Evolutionary conservation across 1,140 invertebrate species (phyloP).

Genomic region (Sipha flava): DNA sequence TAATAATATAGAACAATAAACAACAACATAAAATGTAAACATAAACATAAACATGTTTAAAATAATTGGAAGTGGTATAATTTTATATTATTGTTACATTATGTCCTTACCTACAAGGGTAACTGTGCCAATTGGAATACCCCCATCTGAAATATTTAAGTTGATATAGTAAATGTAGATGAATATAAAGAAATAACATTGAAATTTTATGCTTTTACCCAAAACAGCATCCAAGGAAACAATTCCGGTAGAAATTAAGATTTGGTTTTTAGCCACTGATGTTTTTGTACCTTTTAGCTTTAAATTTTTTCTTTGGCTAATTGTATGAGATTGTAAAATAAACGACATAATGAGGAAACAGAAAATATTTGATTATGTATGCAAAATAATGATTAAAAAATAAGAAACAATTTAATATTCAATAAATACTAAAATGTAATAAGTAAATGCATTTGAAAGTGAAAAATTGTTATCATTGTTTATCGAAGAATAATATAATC

Average conservation of each 20-base stretch:
- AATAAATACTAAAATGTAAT: too few relatives aligned
- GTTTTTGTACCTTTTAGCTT: slow-evolving; percentile 18
- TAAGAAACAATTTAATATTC: too few relatives aligned
- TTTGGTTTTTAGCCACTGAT: slow-evolving; percentile 17
- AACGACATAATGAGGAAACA: neutral
- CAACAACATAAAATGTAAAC: too few relatives aligned
- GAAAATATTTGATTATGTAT: too few relatives aligned
- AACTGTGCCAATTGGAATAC: slow-evolving; percentile 12
- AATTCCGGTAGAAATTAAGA: slow-evolving; percentile 8
- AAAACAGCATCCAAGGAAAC: neutral
- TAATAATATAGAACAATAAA: too few relatives aligned
- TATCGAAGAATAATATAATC: too few relatives aligned
- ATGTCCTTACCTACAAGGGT: slow-evolving; percentile 1
- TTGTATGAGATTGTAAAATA: neutral
- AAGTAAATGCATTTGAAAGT: too few relatives aligned
- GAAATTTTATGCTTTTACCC: neutral
- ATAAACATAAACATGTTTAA: too few relatives aligned
- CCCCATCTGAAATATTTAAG: neutral
- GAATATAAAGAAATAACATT: neutral
- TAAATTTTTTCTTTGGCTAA: slow-evolving; percentile 26
- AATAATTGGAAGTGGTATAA: too few relatives aligned
- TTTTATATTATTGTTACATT: too few relatives aligned
- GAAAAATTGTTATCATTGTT: too few relatives aligned
- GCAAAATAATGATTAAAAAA: too few relatives aligned
- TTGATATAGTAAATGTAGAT: neutral